These are phyloP conservation scores for Mystacornis crossleyi DNA, from an alignment of 2,113 vertebrate species.

Conservation along the genomic window DNA sequence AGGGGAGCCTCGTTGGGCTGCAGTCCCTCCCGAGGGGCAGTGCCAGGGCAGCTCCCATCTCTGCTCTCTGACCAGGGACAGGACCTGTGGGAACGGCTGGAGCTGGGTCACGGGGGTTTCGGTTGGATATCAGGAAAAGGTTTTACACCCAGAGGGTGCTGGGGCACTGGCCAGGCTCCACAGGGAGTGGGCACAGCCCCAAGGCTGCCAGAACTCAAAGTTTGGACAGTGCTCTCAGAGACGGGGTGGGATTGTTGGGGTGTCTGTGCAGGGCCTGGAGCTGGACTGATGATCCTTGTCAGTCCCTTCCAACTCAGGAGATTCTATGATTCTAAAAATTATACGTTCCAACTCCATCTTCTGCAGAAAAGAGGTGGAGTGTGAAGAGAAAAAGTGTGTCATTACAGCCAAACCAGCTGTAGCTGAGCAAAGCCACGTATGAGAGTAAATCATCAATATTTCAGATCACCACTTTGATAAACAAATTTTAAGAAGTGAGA, in stretches of 20 bases:
- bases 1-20: neutral
- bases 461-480: slow-evolving; percentile 4
- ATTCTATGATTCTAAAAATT: neutral
- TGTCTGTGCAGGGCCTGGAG: neutral
- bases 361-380: neutral
- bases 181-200: neutral
- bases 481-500: slow-evolving; percentile 13
- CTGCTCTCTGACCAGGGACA: neutral
- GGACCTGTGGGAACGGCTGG: neutral
- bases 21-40: neutral
- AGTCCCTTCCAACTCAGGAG: neutral
- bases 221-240: neutral
- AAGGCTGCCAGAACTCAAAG: neutral
- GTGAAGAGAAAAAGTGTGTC: neutral
- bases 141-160: neutral
- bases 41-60: neutral
- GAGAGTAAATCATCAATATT: slow-evolving; percentile 4
- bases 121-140: too few species aligned
- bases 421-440: neutral
- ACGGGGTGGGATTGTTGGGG: neutral
- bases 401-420: neutral
- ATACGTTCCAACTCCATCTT: neutral
- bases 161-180: neutral
- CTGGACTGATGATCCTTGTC: neutral
- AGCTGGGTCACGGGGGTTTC: neutral